phyloP scores from a whole-genome alignment of 1,140 invertebrate species.

The Pachyrhynchus sulphureomaculatus region DNA sequence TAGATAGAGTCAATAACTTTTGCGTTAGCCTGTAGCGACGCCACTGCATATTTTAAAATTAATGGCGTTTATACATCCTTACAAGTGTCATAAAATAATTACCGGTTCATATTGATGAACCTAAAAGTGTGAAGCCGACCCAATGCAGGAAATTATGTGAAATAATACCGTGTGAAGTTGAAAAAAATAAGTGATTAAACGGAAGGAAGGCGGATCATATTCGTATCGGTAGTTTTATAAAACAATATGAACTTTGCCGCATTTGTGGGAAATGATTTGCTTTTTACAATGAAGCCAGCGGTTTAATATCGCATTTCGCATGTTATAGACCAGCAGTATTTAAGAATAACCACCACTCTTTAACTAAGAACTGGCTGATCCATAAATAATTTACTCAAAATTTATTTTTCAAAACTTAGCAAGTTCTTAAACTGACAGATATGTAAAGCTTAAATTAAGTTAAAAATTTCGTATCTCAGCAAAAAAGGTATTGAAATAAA shows the following conservation, averaged over 20 bases:
- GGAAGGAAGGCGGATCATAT: constrained; percentile 32
- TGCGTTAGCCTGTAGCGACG: no score
- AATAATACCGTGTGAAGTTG: constrained; percentile 32
- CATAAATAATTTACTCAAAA: no score
- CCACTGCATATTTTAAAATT: constrained; percentile 12
- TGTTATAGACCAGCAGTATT: no score
- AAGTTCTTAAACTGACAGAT: no score
- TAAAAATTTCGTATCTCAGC: no score
- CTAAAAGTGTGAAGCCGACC: constrained; percentile 24
- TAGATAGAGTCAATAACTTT: no score
- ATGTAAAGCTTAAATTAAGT: no score
- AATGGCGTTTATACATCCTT: constrained; percentile 26
- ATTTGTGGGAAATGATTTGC: constrained; percentile 16
- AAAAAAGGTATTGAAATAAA: no score
- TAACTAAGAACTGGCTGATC: no score
- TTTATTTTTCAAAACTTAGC: no score
- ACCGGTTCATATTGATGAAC: constrained; percentile 23
- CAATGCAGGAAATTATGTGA: constrained; percentile 33
- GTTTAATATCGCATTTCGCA: not conserved
- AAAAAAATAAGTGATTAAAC: constrained; percentile 28
- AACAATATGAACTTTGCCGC: constrained; percentile 11
- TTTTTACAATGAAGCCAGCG: not conserved
- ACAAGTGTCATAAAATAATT: constrained; percentile 33
- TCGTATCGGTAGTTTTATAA: constrained; percentile 12
- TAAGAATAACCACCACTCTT: no score